These are phyloP conservation scores for Drosophila bocki DNA, from an alignment of 1,140 invertebrate genomes.

Conservation along the genomic window DNA sequence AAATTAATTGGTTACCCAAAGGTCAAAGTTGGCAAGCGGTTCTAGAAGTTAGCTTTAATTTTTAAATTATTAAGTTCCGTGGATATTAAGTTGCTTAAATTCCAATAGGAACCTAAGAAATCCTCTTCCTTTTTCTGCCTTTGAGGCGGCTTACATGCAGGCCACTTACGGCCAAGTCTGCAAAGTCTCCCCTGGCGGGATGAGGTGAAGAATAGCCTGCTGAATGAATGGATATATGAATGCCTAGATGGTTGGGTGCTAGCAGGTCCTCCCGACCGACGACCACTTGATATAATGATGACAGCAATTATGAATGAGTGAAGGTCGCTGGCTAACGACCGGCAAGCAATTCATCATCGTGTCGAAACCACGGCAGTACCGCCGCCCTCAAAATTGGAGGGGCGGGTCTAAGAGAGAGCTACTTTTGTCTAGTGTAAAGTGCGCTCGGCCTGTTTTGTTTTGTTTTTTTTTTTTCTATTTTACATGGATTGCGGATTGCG, in stretches of 20 bases:
- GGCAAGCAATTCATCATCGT: slow-evolving; percentile 75
- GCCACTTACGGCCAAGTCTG: slow-evolving; percentile 23
- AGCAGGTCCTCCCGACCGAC: slow-evolving; percentile 1
- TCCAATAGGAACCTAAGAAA: slow-evolving; percentile 1
- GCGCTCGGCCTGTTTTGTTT: slow-evolving; percentile 21
- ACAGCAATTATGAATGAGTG: slow-evolving; percentile 81
- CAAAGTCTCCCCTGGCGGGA: slow-evolving; percentile 4
- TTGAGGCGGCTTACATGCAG: slow-evolving; percentile 14
- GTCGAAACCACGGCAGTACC: slow-evolving; percentile 29
- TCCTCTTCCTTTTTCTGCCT: neutral
- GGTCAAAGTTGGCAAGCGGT: neutral
- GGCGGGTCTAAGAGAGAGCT: slow-evolving; percentile 9
- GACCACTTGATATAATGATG: slow-evolving; percentile 78
- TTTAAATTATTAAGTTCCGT: neutral
- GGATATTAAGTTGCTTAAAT: too few species aligned
- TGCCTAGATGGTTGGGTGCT: neutral
- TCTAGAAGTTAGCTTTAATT: neutral
- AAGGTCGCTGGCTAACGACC: slow-evolving; percentile 71
- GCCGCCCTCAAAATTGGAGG: slow-evolving; percentile 9
- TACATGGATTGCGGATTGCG: slow-evolving; percentile 44
- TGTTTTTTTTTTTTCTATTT: neutral
- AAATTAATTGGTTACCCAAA: neutral
- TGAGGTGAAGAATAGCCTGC: slow-evolving; percentile 7
- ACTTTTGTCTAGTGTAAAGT: slow-evolving; percentile 56
- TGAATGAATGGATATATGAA: slow-evolving; percentile 28